These are phyloP conservation scores for Acipenser oxyrinchus DNA, from an alignment of 2,797 vertebrate genomes.

Conservation along the genomic window DNA sequence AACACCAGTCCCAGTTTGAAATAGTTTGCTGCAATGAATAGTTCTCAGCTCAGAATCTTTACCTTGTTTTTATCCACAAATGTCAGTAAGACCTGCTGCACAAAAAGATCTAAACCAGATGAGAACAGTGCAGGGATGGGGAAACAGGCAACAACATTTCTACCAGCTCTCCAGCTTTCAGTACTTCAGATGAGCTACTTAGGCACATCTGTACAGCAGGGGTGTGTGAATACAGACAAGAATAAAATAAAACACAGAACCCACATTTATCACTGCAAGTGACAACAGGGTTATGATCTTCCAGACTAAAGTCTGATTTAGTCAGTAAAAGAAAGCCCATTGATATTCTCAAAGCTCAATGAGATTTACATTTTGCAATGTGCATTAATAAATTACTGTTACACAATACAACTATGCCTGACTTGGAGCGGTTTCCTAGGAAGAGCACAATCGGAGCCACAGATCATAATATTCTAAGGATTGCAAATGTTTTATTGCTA, in stretches of 20 bases:
- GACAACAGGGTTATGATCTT: not conserved
- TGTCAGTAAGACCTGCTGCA: no score
- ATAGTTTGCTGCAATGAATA: no score
- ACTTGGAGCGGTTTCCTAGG: no score
- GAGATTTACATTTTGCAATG: not conserved
- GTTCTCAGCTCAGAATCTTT: not conserved
- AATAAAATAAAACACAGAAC: constrained; percentile 3
- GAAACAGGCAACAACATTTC: constrained; percentile 5
- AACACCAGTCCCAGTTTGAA: no score
- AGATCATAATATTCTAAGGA: no score
- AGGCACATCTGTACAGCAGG: constrained; percentile 1
- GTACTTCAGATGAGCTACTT: not conserved
- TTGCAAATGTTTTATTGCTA: no score
- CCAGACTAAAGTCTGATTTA: not conserved
- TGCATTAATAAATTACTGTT: no score
- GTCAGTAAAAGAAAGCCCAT: not conserved
- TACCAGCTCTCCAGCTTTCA: constrained; percentile 6
- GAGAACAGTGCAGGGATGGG: not conserved
- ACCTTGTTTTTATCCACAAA: not conserved
- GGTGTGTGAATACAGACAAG: not conserved
- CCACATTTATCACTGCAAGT: not conserved
- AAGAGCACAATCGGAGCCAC: no score
- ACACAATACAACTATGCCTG: no score
- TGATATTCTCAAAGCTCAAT: not conserved
- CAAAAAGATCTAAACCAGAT: no score